Conservation (phyloP, 2,888 invertebrate genomes). For the Steromphala cineraria region DNA sequence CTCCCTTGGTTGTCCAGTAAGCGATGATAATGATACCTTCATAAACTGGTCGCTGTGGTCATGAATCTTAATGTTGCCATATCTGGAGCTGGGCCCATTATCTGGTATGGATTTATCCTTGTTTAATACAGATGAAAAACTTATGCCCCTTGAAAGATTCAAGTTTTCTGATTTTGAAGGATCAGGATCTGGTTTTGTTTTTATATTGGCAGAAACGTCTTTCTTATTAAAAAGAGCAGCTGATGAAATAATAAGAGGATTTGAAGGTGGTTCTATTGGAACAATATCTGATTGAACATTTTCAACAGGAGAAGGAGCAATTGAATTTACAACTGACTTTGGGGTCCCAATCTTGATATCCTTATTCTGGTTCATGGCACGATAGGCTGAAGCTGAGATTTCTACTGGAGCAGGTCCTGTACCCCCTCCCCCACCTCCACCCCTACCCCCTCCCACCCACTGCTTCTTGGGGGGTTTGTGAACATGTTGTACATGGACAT, state of each 20-base stretch:
- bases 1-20: not conserved
- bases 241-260: not conserved
- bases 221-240: not conserved
- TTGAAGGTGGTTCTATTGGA: not conserved
- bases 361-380: not conserved
- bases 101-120: not conserved
- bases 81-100: not conserved
- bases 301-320: not conserved
- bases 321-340: not conserved
- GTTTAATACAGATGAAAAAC: not conserved
- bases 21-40: not conserved
- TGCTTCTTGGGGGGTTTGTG: too few species aligned
- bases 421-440: not conserved
- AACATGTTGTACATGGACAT: too few species aligned
- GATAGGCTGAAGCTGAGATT: not conserved
- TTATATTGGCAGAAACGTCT: too few species aligned
- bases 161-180: not conserved
- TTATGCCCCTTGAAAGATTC: not conserved
- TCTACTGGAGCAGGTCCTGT: not conserved
- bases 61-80: not conserved
- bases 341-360: too few species aligned
- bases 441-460: too few species aligned
- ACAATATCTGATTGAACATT: too few species aligned
- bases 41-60: not conserved
- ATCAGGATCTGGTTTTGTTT: not conserved